Percentiles rank a stretch among this genome's conserved stretches.
phyloP scores from a whole-genome alignment of 2,888 invertebrate genomes.

The Apodemia mormo region DNA sequence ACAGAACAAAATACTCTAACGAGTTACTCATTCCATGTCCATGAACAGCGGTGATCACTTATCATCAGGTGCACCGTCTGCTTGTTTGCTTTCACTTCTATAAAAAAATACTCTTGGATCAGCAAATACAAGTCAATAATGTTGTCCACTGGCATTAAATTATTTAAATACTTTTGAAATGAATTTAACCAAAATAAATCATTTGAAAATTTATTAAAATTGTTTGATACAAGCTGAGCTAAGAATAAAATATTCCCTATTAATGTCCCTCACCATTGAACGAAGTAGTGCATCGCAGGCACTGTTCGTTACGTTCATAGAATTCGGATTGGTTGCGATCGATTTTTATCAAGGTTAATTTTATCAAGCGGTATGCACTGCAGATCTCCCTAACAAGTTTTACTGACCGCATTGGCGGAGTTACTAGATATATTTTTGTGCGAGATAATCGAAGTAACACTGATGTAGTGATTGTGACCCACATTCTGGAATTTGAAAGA shows the following conservation, averaged over 20 bases:
- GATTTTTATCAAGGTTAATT: conserved; percentile 28
- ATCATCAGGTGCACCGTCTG: too few species aligned
- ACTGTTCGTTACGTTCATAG: background rate
- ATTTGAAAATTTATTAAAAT: too few species aligned
- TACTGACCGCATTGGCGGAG: conserved; percentile 27
- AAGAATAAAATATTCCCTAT: background rate
- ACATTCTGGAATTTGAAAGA: conserved; percentile 56
- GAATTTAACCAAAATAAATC: too few species aligned
- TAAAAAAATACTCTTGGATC: too few species aligned
- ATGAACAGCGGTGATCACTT: too few species aligned
- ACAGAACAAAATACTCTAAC: too few species aligned
- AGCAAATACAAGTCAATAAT: too few species aligned
- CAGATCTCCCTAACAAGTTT: conserved; percentile 20
- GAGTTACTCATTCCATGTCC: too few species aligned
- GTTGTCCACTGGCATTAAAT: too few species aligned
- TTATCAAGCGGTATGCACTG: conserved; percentile 23
- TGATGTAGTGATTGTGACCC: conserved; percentile 57
- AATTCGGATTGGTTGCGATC: conserved; percentile 10
- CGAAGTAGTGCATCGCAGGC: background rate
- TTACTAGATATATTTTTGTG: conserved; percentile 45
- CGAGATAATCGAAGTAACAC: conserved; percentile 57
- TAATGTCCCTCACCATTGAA: background rate
- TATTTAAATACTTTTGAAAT: too few species aligned
- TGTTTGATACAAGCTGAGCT: too few species aligned
- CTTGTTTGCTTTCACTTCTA: too few species aligned